Conservation (phyloP, 2,888 invertebrate genomes). For the Escarpia spicata region DNA sequence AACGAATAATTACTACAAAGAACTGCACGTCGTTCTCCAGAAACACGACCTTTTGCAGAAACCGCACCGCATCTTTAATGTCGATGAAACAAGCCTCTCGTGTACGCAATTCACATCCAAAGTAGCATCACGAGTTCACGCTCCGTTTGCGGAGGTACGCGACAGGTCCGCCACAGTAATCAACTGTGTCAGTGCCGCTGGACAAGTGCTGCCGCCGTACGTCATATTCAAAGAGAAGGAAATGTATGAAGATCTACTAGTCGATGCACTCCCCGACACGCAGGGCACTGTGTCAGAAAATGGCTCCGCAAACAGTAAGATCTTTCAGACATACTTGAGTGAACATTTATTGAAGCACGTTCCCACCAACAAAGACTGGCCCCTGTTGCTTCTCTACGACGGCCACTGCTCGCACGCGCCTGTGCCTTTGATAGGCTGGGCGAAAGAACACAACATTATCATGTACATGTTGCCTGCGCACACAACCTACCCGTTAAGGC, state of each 20-base stretch:
- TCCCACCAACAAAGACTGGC: neutral
- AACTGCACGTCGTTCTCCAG: neutral
- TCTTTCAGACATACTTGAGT: neutral
- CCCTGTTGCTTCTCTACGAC: neutral
- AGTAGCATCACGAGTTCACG: neutral
- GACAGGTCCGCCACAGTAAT: neutral
- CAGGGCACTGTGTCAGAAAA: neutral
- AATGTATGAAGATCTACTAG: neutral
- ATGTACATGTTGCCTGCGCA: neutral
- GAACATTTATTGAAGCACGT: neutral
- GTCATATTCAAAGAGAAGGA: neutral
- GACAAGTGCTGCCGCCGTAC: neutral
- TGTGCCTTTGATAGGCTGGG: neutral
- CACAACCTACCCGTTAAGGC: neutral
- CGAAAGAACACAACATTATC: neutral
- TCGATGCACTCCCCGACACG: neutral
- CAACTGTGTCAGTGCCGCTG: neutral
- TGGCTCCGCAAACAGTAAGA: neutral
- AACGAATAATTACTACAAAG: neutral
- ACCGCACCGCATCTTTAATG: neutral
- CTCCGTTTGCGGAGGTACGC: neutral
- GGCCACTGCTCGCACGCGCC: neutral
- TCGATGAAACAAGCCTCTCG: neutral
- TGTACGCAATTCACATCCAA: neutral
- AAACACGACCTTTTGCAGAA: neutral